Evolutionary conservation across 2,888 invertebrate genomes (phyloP).

Genomic region (Metopia argyrocephala): DNA sequence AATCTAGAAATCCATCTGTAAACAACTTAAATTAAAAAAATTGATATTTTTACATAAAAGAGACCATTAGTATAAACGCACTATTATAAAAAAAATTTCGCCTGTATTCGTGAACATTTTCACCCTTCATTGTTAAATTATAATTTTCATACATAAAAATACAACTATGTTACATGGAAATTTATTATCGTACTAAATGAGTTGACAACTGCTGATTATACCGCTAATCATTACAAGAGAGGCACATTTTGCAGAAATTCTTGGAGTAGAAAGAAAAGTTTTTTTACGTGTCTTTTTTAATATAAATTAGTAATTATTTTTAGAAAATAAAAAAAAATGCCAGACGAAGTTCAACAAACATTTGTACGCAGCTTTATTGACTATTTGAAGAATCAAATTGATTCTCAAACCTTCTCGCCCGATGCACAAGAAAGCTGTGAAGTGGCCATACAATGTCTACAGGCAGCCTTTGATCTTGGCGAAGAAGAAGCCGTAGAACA

Average conservation of each 20-base stretch:
- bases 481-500: slow-evolving; percentile 67
- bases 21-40: too few relatives aligned
- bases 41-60: too few relatives aligned
- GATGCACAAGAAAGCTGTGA: slow-evolving; percentile 82
- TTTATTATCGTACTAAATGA: slow-evolving; percentile 32
- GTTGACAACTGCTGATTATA: slow-evolving; percentile 31
- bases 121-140: too few relatives aligned
- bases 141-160: slow-evolving; percentile 2
- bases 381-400: slow-evolving; percentile 76
- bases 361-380: slow-evolving; percentile 77
- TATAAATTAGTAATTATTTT: background rate
- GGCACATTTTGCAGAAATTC: slow-evolving; percentile 39
- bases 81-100: too few relatives aligned
- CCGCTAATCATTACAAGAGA: slow-evolving; percentile 30
- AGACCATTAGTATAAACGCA: too few relatives aligned
- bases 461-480: slow-evolving; percentile 90
- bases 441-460: slow-evolving; percentile 96
- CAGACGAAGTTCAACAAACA: slow-evolving; percentile 75
- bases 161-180: slow-evolving; percentile 14
- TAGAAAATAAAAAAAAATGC: slow-evolving; percentile 67
- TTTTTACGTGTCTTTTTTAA: slow-evolving; percentile 38
- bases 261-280: slow-evolving; percentile 19
- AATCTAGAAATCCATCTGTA: too few relatives aligned
- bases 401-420: slow-evolving; percentile 70
- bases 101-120: too few relatives aligned